Evolutionary conservation across 2,797 vertebrate species (phyloP).

Genomic region (Acanthiza pusilla): DNA sequence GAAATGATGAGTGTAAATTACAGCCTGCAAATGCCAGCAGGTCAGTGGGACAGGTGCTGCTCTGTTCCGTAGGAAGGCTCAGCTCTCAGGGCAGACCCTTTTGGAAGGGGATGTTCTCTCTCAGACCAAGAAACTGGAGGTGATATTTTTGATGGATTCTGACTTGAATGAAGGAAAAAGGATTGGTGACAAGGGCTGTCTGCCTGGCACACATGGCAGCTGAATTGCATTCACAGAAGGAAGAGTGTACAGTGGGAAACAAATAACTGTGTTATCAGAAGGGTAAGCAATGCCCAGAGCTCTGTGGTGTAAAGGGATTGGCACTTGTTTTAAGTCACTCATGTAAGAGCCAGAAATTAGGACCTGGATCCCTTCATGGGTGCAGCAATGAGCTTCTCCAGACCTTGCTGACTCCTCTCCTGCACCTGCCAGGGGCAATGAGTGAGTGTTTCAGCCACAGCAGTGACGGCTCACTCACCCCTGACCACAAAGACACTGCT

Average conservation of each 20-base stretch:
- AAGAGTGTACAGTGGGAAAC: background rate
- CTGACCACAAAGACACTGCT: background rate
- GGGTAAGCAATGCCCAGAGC: background rate
- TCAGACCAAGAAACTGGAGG: background rate
- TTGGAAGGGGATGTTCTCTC: background rate
- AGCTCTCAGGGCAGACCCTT: background rate
- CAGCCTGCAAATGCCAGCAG: background rate
- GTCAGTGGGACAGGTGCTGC: background rate
- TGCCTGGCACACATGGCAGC: background rate
- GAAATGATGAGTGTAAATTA: conserved; percentile 55
- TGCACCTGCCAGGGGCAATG: background rate
- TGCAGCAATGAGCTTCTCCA: background rate
- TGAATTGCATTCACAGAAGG: background rate
- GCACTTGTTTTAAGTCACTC: background rate
- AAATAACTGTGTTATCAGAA: background rate
- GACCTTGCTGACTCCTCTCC: background rate
- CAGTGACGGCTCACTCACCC: background rate
- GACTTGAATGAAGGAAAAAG: background rate
- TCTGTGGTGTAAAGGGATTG: background rate
- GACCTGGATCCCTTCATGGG: background rate
- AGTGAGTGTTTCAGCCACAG: background rate
- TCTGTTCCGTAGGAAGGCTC: background rate
- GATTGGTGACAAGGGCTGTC: background rate
- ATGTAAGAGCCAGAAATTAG: background rate
- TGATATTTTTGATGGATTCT: background rate